Evolutionary conservation across 2,888 invertebrate genomes (phyloP).

Genomic region (Hirtodrosophila trivittata): DNA sequence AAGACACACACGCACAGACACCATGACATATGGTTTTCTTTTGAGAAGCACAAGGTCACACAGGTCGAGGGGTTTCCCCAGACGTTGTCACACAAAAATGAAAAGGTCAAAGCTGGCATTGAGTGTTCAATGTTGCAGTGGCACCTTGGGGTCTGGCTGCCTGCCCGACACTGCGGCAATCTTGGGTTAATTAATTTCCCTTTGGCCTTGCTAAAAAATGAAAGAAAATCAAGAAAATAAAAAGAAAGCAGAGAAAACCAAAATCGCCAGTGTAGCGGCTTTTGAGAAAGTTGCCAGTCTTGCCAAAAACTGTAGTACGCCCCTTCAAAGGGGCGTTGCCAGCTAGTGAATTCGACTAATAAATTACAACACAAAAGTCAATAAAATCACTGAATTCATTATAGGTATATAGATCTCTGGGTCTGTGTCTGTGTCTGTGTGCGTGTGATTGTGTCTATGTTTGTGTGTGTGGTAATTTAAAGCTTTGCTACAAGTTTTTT

Average conservation of each 20-base stretch:
- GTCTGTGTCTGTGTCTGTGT: conserved; percentile 38
- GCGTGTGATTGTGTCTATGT: conserved; percentile 19
- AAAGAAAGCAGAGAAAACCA: neutral
- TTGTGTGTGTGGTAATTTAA: conserved; percentile 61
- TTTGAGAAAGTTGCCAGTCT: conserved; percentile 49
- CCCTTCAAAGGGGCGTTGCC: conserved; percentile 51
- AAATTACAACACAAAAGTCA: conserved; percentile 72
- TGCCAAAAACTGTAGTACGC: conserved; percentile 48
- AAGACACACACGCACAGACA: conserved; percentile 11
- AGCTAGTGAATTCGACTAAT: conserved; percentile 53
- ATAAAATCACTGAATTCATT: conserved; percentile 77
- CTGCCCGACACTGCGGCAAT: conserved; percentile 22
- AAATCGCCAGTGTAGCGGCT: conserved; percentile 15
- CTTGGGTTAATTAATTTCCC: conserved; percentile 70
- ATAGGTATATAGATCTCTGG: conserved; percentile 42
- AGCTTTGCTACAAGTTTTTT: conserved; percentile 37
- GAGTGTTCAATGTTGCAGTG: conserved; percentile 18
- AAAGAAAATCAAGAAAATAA: conserved; percentile 21
- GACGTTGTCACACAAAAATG: conserved; percentile 18
- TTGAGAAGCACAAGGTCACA: conserved; percentile 57
- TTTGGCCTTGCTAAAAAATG: conserved; percentile 45
- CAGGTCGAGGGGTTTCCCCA: conserved; percentile 15
- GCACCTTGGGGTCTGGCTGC: conserved; percentile 39
- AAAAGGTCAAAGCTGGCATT: conserved; percentile 63
- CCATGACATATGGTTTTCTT: conserved; percentile 62